phyloP scores from a whole-genome alignment of 1,140 invertebrate genomes.

The Wiebesia pumilae region DNA sequence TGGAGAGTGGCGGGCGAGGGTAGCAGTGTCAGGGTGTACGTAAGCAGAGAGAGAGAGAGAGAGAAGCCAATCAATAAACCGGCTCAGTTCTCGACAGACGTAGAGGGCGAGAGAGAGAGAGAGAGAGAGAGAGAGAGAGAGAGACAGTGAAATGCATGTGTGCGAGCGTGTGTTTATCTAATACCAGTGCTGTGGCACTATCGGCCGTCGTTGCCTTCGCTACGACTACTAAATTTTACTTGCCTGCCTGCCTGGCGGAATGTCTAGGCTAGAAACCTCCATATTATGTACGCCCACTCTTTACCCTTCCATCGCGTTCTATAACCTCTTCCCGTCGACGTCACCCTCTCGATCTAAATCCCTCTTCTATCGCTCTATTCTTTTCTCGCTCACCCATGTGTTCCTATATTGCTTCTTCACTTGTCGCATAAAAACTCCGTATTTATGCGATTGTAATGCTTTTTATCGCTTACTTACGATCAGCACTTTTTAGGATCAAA shows the following conservation, averaged over 20 bases:
- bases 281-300: constrained; percentile 74
- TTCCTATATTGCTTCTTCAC: no score
- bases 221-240: constrained; percentile 55
- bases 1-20: constrained; percentile 37
- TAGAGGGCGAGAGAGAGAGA: constrained; percentile 16
- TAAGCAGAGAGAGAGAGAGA: constrained; percentile 57
- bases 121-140: neutral
- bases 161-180: constrained; percentile 50
- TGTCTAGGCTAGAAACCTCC: constrained; percentile 68
- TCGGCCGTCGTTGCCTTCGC: constrained; percentile 48
- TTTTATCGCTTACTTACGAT: no score
- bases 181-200: constrained; percentile 56
- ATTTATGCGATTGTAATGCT: no score
- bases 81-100: constrained; percentile 66
- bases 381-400: no score
- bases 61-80: constrained; percentile 75
- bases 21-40: neutral
- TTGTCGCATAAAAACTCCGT: no score
- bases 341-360: no score
- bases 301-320: neutral
- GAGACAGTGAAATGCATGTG: neutral
- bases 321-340: no score
- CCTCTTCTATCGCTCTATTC: no score
- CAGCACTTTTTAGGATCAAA: no score
- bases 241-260: constrained; percentile 58